phyloP scores from a whole-genome alignment of 1,140 invertebrate species.

The Probaryconus sp. region DNA sequence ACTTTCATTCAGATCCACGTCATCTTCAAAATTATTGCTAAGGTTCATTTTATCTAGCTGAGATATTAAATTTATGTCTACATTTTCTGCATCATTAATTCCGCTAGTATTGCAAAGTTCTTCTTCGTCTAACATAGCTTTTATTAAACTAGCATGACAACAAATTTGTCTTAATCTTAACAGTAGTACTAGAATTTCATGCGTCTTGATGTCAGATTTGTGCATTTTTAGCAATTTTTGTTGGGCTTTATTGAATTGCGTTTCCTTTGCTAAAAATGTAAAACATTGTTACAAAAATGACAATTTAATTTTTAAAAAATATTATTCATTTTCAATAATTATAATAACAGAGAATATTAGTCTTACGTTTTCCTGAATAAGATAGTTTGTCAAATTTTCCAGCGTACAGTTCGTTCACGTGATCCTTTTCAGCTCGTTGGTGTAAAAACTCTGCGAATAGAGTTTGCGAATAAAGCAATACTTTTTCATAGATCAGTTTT shows the following conservation, averaged over 20 bases:
- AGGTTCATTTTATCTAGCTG: slow-evolving; percentile 76
- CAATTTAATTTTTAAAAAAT: slow-evolving; percentile 46
- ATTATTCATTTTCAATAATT: too few relatives aligned
- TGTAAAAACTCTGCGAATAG: slow-evolving; percentile 87
- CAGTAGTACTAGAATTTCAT: slow-evolving; percentile 89
- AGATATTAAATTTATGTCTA: slow-evolving; percentile 81
- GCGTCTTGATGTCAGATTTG: slow-evolving; percentile 80
- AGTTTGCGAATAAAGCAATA: slow-evolving; percentile 84
- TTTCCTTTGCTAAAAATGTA: slow-evolving; percentile 58
- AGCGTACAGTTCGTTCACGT: slow-evolving; percentile 62
- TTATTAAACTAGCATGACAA: slow-evolving; percentile 90
- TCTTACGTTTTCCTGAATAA: slow-evolving; percentile 18
- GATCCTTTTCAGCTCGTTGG: slow-evolving; percentile 84
- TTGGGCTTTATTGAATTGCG: slow-evolving; percentile 73
- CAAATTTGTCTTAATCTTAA: slow-evolving; percentile 92
- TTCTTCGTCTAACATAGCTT: slow-evolving; percentile 82
- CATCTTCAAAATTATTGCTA: slow-evolving; percentile 64
- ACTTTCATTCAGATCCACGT: slow-evolving; percentile 68
- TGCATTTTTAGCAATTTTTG: slow-evolving; percentile 68
- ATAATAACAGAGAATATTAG: too few relatives aligned
- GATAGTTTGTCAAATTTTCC: slow-evolving; percentile 61
- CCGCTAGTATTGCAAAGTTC: slow-evolving; percentile 70
- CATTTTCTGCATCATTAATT: slow-evolving; percentile 63
- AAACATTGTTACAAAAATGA: slow-evolving; percentile 5
- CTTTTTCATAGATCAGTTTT: slow-evolving; percentile 87